These are phyloP conservation scores for Chelidonichthys spinosus DNA, from an alignment of 2,797 vertebrate species.

Conservation along the genomic window DNA sequence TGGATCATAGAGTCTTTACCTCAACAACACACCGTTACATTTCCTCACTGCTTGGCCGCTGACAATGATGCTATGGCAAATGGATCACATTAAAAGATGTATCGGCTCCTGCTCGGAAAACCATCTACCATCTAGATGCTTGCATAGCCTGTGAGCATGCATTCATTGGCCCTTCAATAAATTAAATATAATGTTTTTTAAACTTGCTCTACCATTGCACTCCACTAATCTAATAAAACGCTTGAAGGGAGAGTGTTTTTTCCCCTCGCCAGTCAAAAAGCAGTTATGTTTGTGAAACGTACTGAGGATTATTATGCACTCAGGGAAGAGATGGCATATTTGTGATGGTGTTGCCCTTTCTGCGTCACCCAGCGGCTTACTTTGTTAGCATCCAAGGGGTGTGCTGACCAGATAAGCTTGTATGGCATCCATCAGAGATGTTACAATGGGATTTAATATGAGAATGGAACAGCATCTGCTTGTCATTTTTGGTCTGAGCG, in stretches of 20 bases:
- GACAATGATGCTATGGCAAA: constrained; percentile 21
- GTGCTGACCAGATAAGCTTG: constrained; percentile 66
- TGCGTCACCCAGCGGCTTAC: constrained; percentile 38
- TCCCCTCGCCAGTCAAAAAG: constrained; percentile 11
- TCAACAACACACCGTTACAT: constrained; percentile 24
- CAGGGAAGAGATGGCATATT: constrained; percentile 55
- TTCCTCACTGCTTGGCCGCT: not conserved
- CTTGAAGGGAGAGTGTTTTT: constrained; percentile 34
- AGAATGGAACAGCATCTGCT: constrained; percentile 43
- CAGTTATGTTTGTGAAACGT: constrained; percentile 44
- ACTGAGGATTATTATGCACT: constrained; percentile 49
- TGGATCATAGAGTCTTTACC: constrained; percentile 22
- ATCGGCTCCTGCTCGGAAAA: constrained; percentile 8
- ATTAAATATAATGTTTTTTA: constrained; percentile 5
- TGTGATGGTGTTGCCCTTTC: constrained; percentile 56
- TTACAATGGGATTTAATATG: constrained; percentile 59
- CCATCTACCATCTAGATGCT: not conserved
- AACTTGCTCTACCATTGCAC: constrained; percentile 9
- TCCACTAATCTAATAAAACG: constrained; percentile 38
- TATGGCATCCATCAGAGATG: constrained; percentile 51
- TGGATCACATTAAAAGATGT: constrained; percentile 26
- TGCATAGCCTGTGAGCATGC: constrained; percentile 10
- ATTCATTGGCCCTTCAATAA: constrained; percentile 17
- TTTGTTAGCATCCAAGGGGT: constrained; percentile 60
- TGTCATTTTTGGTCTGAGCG: constrained; percentile 26